Evolutionary conservation across 2,888 invertebrate genomes (phyloP).

Genomic region (Athetis lepigone): DNA sequence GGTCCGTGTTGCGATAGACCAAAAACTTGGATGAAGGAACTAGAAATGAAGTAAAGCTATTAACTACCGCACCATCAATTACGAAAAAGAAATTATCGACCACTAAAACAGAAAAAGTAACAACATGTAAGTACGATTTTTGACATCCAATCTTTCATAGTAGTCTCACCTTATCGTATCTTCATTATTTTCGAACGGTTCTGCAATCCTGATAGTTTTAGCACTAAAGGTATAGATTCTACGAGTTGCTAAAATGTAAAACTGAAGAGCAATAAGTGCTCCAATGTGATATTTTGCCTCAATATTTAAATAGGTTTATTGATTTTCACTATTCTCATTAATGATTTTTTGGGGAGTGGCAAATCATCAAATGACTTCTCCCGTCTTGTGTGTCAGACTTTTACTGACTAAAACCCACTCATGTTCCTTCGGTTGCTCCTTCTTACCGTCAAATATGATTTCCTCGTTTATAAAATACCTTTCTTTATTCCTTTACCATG

Average conservation of each 20-base stretch:
- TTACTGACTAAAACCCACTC: too few relatives aligned
- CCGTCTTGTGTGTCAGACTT: too few relatives aligned
- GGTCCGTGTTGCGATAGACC: conserved; percentile 49
- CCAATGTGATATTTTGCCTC: background rate
- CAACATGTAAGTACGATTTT: conserved; percentile 33
- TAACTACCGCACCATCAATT: background rate
- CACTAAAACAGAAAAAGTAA: background rate
- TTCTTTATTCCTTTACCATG: too few relatives aligned
- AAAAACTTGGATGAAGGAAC: conserved; percentile 48
- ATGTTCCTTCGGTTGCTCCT: too few relatives aligned
- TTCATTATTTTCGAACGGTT: background rate
- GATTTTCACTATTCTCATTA: background rate
- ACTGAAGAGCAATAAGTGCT: background rate
- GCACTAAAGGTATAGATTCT: background rate
- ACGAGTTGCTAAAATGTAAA: too few relatives aligned
- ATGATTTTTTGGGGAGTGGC: too few relatives aligned
- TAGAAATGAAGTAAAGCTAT: conserved; percentile 1
- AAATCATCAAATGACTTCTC: too few relatives aligned
- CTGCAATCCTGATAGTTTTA: background rate
- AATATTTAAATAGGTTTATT: background rate
- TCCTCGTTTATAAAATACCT: too few relatives aligned
- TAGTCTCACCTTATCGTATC: too few relatives aligned
- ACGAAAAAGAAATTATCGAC: background rate
- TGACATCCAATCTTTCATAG: background rate
- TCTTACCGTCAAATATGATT: too few relatives aligned